phyloP scores from a whole-genome alignment of 2,888 invertebrate species.

The Latrodectus hesperus region DNA sequence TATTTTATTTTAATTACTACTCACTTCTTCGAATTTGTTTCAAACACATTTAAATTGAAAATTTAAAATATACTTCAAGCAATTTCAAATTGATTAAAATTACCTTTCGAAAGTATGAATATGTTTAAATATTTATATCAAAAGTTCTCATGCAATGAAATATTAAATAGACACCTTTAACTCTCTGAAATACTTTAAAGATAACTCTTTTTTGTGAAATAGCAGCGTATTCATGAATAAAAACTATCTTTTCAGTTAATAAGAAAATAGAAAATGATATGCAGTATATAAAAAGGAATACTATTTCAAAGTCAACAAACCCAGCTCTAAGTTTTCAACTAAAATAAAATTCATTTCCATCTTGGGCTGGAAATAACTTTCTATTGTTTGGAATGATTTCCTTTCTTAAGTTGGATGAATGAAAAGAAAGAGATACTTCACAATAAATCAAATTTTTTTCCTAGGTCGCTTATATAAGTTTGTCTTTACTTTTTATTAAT shows the following conservation, averaged over 20 bases:
- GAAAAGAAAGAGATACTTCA: background rate
- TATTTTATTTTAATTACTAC: too few species aligned
- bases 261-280: background rate
- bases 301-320: background rate
- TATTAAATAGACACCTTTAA: too few species aligned
- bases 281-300: background rate
- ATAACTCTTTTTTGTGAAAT: too few species aligned
- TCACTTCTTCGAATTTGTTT: too few species aligned
- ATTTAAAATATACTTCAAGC: too few species aligned
- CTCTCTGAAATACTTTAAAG: too few species aligned
- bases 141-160: too few species aligned
- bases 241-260: background rate
- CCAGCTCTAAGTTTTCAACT: background rate
- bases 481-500: background rate
- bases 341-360: background rate
- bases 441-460: background rate
- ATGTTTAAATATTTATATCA: too few species aligned
- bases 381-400: slow-evolving; percentile 24
- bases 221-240: too few species aligned
- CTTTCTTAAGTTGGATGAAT: background rate
- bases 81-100: too few species aligned
- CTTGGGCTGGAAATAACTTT: slow-evolving; percentile 17
- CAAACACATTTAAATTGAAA: too few species aligned
- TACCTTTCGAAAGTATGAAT: too few species aligned
- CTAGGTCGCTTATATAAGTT: background rate